phyloP scores from a whole-genome alignment of 1,140 invertebrate species.

The Caerostris extrusa region DNA sequence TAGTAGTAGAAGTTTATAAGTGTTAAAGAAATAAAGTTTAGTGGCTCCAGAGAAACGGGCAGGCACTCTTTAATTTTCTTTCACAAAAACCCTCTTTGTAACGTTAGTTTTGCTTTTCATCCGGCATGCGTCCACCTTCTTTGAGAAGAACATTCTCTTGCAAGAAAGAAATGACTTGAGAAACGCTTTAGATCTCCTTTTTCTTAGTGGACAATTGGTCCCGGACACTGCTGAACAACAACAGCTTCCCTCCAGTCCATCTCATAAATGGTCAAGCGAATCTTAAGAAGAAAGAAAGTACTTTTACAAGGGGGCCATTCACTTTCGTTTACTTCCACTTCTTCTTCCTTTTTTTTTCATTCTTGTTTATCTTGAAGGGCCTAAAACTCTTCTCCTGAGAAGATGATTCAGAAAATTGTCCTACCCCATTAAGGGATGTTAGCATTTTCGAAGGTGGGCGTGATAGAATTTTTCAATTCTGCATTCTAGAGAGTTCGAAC shows the following conservation, averaged over 20 bases:
- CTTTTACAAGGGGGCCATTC: constrained; percentile 68
- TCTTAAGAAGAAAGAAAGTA: constrained; percentile 34
- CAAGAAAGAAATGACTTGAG: constrained; percentile 28
- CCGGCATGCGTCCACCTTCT: not conserved
- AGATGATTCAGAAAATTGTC: constrained; percentile 67
- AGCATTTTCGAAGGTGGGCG: constrained; percentile 23
- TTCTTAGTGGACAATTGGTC: constrained; percentile 58
- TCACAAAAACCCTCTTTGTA: not conserved
- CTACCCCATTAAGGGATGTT: constrained; percentile 57
- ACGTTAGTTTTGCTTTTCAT: constrained; percentile 13
- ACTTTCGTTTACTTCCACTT: constrained; percentile 17
- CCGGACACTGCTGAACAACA: constrained; percentile 43
- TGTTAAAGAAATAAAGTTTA: not conserved
- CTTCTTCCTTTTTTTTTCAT: constrained; percentile 14
- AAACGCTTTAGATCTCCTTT: constrained; percentile 30
- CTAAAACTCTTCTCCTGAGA: constrained; percentile 33
- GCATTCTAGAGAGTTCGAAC: not conserved
- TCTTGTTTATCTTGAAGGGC: constrained; percentile 28
- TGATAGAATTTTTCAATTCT: constrained; percentile 6
- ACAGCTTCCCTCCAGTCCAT: constrained; percentile 31
- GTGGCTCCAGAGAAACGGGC: not conserved
- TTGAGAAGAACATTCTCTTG: not conserved
- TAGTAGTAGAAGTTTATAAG: not conserved
- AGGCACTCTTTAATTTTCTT: constrained; percentile 30
- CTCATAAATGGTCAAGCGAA: constrained; percentile 54